Conservation (phyloP, 2,888 invertebrate genomes). For the Yponomeuta evonymella region DNA sequence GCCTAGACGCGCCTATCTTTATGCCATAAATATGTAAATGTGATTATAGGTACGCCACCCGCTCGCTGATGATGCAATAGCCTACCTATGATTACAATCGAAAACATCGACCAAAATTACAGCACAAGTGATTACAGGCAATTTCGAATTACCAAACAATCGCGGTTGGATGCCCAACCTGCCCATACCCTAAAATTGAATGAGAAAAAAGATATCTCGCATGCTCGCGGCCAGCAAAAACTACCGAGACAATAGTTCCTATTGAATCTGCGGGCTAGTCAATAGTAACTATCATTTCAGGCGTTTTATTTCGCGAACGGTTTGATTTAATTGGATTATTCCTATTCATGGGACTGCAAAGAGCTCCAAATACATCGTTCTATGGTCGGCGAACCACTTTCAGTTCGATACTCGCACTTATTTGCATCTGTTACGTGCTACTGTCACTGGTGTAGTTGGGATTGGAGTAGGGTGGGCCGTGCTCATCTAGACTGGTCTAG, state of each 20-base stretch:
- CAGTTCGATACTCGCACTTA: too few species aligned
- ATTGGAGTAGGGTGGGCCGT: too few species aligned
- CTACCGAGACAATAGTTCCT: constrained; percentile 4
- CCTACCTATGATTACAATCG: constrained; percentile 26
- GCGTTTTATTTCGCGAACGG: not conserved
- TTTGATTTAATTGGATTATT: constrained; percentile 1
- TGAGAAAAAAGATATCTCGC: constrained; percentile 28
- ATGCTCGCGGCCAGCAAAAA: constrained; percentile 11
- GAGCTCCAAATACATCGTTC: not conserved
- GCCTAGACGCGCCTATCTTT: constrained; percentile 33
- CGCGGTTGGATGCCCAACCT: constrained; percentile 24
- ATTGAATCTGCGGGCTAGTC: not conserved
- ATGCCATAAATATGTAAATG: constrained; percentile 51
- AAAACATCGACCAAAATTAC: constrained; percentile 31
- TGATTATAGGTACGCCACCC: constrained; percentile 35
- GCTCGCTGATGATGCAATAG: constrained; percentile 39
- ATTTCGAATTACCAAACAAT: constrained; percentile 55
- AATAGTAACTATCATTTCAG: not conserved
- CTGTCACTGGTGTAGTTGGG: too few species aligned
- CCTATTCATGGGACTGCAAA: not conserved
- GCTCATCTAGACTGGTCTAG: too few species aligned
- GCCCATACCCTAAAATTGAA: constrained; percentile 27
- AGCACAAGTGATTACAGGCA: constrained; percentile 46
- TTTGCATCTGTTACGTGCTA: too few species aligned
- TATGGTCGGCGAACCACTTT: too few species aligned